phyloP scores from a whole-genome alignment of 1,140 invertebrate species.

The Triops longicaudatus region DNA sequence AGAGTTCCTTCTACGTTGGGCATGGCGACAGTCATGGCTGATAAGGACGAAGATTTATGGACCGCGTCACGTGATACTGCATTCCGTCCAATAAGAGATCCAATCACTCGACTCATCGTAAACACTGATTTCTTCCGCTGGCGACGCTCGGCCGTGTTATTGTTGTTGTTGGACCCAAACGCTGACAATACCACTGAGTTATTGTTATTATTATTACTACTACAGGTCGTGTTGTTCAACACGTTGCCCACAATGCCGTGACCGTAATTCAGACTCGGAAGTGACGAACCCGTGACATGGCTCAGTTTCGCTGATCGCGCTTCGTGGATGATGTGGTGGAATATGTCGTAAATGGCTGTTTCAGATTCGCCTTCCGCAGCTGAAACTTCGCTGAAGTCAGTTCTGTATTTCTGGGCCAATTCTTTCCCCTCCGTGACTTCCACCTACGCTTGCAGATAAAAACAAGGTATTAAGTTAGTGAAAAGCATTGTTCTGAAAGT shows the following conservation, averaged over 20 bases:
- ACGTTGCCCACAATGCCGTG: slow-evolving; percentile 15
- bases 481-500: no score
- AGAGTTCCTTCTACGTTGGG: slow-evolving; percentile 25
- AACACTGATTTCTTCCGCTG: slow-evolving; percentile 38
- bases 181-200: not conserved
- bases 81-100: slow-evolving; percentile 36
- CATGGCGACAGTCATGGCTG: slow-evolving; percentile 24
- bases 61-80: slow-evolving; percentile 23
- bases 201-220: slow-evolving; percentile 15
- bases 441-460: slow-evolving; percentile 45
- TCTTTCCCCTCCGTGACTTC: slow-evolving; percentile 51
- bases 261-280: slow-evolving; percentile 8
- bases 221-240: slow-evolving; percentile 22
- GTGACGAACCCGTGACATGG: not conserved
- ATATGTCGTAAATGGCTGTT: slow-evolving; percentile 21
- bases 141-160: not conserved
- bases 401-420: slow-evolving; percentile 37
- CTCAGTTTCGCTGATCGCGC: slow-evolving; percentile 22
- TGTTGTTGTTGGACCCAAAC: not conserved
- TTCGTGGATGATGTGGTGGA: slow-evolving; percentile 28
- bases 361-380: slow-evolving; percentile 37
- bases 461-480: no score
- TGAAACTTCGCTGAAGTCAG: slow-evolving; percentile 40
- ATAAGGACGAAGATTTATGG: slow-evolving; percentile 16
- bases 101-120: slow-evolving; percentile 37